Conservation (phyloP, 2,888 invertebrate genomes). For the Latrodectus hesperus region DNA sequence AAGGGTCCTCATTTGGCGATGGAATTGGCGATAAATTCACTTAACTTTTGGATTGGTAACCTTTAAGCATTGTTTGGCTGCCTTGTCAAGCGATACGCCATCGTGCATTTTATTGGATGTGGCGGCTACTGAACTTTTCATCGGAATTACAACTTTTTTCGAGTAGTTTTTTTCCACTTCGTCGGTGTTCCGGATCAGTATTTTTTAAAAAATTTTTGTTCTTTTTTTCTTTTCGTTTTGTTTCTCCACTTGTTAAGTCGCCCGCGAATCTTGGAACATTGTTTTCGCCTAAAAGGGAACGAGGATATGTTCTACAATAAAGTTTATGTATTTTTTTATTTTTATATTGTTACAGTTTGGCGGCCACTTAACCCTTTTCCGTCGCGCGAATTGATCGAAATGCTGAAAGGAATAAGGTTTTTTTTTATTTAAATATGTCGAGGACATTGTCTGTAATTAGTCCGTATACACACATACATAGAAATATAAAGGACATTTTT, state of each 20-base stretch:
- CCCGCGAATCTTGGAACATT: slow-evolving; percentile 27
- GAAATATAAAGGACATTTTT: neutral
- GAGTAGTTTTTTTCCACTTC: slow-evolving; percentile 29
- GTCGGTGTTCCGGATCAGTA: slow-evolving; percentile 27
- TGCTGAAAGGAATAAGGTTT: neutral
- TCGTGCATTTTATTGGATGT: slow-evolving; percentile 52
- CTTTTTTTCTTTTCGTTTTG: neutral
- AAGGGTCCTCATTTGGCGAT: neutral
- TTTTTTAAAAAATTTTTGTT: slow-evolving; percentile 9
- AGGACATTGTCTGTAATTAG: slow-evolving; percentile 3
- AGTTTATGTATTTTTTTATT: slow-evolving; percentile 13
- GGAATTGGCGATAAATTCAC: slow-evolving; percentile 19
- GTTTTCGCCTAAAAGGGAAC: slow-evolving; percentile 30
- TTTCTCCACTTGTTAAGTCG: slow-evolving; percentile 21
- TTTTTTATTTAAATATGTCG: neutral
- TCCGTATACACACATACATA: neutral
- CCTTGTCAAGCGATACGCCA: slow-evolving; percentile 48
- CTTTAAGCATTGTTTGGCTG: slow-evolving; percentile 41
- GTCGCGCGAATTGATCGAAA: slow-evolving; percentile 37
- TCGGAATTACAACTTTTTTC: slow-evolving; percentile 44
- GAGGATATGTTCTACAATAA: slow-evolving; percentile 26
- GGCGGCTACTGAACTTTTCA: slow-evolving; percentile 58
- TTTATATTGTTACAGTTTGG: neutral
- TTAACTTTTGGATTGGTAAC: slow-evolving; percentile 16
- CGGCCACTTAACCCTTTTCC: slow-evolving; percentile 10